phyloP scores from a whole-genome alignment of 2,797 vertebrate species.

The Trachurus trachurus region DNA sequence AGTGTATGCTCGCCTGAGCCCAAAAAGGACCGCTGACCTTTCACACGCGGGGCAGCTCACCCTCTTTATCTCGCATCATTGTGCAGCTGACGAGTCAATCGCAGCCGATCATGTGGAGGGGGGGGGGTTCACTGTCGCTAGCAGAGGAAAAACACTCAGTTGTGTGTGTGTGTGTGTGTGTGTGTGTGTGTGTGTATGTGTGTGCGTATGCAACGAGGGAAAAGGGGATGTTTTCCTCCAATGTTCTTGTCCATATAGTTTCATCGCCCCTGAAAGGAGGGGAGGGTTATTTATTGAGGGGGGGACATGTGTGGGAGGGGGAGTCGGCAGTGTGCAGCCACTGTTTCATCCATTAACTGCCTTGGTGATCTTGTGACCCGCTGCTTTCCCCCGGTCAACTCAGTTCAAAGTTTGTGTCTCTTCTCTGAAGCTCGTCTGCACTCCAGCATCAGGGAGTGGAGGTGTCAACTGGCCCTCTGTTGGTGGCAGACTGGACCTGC shows the following conservation, averaged over 20 bases:
- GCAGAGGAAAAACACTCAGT: slow-evolving; percentile 24
- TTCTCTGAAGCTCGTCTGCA: slow-evolving; percentile 47
- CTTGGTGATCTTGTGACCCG: slow-evolving; percentile 67
- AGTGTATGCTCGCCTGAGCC: slow-evolving; percentile 60
- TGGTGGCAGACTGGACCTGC: slow-evolving; percentile 6
- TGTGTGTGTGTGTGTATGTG: background rate
- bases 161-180: background rate
- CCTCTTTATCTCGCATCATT: slow-evolving; percentile 73
- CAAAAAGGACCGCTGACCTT: slow-evolving; percentile 76
- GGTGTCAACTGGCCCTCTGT: slow-evolving; percentile 60
- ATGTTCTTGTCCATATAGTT: slow-evolving; percentile 73
- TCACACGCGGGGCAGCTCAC: slow-evolving; percentile 66
- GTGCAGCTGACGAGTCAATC: slow-evolving; percentile 70
- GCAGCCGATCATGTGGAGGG: slow-evolving; percentile 38
- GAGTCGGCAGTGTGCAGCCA: slow-evolving; percentile 58
- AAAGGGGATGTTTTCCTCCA: slow-evolving; percentile 61
- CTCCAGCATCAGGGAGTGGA: slow-evolving; percentile 22
- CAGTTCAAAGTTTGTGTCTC: slow-evolving; percentile 64
- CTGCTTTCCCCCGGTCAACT: slow-evolving; percentile 39
- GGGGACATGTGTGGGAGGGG: slow-evolving; percentile 52
- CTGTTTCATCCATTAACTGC: slow-evolving; percentile 69
- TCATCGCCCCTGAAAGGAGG: slow-evolving; percentile 61
- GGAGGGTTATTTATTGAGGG: slow-evolving; percentile 65
- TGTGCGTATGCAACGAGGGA: slow-evolving; percentile 1
- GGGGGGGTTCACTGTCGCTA: slow-evolving; percentile 31